phyloP scores from a whole-genome alignment of 2,797 vertebrate species.

The Bucorvus abyssinicus region DNA sequence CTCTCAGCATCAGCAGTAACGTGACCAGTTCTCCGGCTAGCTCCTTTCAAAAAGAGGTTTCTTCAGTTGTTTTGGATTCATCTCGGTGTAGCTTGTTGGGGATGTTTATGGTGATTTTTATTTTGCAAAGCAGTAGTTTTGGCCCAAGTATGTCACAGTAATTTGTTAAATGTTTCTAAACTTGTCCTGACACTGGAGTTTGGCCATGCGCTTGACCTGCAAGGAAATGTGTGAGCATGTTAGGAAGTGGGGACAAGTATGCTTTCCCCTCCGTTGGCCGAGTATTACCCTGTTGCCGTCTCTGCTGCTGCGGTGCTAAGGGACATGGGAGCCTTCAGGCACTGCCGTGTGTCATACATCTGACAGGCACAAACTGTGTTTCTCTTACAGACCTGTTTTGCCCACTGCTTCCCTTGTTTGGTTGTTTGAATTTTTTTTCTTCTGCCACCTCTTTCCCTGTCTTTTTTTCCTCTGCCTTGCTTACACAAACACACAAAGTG shows the following conservation, averaged over 20 bases:
- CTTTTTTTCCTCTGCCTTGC: not conserved
- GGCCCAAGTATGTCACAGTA: not conserved
- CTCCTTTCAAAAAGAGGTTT: not conserved
- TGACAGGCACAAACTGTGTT: not conserved
- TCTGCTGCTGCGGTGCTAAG: not conserved
- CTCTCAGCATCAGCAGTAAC: not conserved
- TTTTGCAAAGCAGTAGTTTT: not conserved
- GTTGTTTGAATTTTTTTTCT: not conserved
- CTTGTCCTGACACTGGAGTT: not conserved
- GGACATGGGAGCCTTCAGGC: not conserved
- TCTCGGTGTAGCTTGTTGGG: not conserved
- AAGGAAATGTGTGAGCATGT: not conserved
- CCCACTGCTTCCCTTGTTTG: not conserved
- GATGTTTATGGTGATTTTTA: not conserved
- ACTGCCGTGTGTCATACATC: not conserved
- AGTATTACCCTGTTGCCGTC: rapidly evolving
- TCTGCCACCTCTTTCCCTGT: not conserved
- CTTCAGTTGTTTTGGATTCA: not conserved
- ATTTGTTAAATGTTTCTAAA: not conserved
- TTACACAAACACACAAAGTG: not conserved
- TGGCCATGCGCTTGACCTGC: not conserved
- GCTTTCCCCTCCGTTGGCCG: too few species aligned
- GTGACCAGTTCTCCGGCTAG: not conserved
- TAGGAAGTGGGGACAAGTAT: not conserved
- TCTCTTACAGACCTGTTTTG: not conserved